phyloP scores from a whole-genome alignment of 2,797 vertebrate species.

The Pantherophis alleghaniensis region DNA sequence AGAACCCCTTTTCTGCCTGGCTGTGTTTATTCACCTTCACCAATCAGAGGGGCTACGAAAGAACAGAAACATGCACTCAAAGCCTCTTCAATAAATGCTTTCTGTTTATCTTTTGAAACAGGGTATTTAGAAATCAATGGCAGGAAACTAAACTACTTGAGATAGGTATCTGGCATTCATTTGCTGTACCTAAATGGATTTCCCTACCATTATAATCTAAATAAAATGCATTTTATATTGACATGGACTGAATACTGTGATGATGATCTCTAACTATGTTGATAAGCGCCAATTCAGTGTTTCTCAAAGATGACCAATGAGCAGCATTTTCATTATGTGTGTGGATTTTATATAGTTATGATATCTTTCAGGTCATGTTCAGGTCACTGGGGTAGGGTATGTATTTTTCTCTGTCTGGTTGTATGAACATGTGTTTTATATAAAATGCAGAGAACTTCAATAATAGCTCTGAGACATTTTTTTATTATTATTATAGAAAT shows the following conservation, averaged over 20 bases:
- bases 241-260: background rate
- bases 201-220: background rate
- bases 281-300: background rate
- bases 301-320: background rate
- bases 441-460: background rate
- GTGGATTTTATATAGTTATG: background rate
- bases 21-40: slow-evolving; percentile 12
- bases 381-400: background rate
- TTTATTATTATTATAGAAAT: background rate
- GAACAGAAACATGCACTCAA: background rate
- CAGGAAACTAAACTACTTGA: background rate
- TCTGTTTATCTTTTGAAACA: slow-evolving; percentile 18
- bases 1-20: background rate
- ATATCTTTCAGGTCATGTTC: background rate
- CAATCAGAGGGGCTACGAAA: slow-evolving; percentile 15
- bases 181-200: background rate
- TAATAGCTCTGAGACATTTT: background rate
- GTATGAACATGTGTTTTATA: background rate
- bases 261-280: background rate
- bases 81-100: background rate
- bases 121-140: background rate
- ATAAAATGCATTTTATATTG: slow-evolving; percentile 17
- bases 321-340: background rate
- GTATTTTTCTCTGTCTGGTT: background rate
- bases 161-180: background rate